phyloP scores from a whole-genome alignment of 2,888 invertebrate species.

The Teinopalpus imperialis region DNA sequence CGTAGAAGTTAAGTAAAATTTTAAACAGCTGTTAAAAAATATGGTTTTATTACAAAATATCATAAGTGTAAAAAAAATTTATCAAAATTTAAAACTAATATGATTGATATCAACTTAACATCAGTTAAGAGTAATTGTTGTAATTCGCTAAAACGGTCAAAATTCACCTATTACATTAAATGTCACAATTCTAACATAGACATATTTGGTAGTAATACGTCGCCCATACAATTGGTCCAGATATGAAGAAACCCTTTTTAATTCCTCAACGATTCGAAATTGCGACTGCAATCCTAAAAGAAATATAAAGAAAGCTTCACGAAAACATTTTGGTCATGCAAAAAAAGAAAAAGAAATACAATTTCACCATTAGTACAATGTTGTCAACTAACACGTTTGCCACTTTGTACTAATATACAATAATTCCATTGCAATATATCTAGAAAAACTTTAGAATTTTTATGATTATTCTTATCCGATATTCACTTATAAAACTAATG shows the following conservation, averaged over 20 bases:
- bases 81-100: too few species aligned
- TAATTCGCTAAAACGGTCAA: slow-evolving; percentile 30
- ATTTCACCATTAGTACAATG: slow-evolving; percentile 6
- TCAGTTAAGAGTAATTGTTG: too few species aligned
- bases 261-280: slow-evolving; percentile 1
- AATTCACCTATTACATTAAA: slow-evolving; percentile 44
- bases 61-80: too few species aligned
- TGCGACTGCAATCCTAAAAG: slow-evolving; percentile 1
- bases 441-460: slow-evolving; percentile 49
- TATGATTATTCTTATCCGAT: slow-evolving; percentile 55
- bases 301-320: slow-evolving; percentile 2
- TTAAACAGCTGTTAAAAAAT: too few species aligned
- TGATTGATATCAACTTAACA: too few species aligned
- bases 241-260: slow-evolving; percentile 14
- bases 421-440: slow-evolving; percentile 56
- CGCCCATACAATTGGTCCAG: slow-evolving; percentile 60
- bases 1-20: too few species aligned
- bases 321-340: neutral
- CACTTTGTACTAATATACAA: slow-evolving; percentile 78
- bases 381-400: too few species aligned
- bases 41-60: too few species aligned
- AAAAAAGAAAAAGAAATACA: slow-evolving; percentile 2
- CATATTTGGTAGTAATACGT: slow-evolving; percentile 47
- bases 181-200: slow-evolving; percentile 39
- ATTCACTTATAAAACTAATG: slow-evolving; percentile 52